Evolutionary conservation across 2,797 vertebrate genomes (phyloP).

Genomic region (Oreortyx pictus): DNA sequence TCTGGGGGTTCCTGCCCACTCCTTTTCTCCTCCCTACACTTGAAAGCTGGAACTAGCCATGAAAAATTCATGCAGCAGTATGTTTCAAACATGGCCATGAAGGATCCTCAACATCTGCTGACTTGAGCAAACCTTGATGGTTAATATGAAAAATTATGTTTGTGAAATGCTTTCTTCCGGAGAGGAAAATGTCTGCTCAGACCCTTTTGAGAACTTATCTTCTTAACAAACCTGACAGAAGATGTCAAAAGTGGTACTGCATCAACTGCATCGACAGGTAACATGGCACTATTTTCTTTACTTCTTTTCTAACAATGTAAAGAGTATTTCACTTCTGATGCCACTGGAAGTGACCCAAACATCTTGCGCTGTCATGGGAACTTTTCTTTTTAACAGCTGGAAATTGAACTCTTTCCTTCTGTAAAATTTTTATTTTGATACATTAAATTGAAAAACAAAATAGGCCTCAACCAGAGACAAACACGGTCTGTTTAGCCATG

Average conservation of each 20-base stretch:
- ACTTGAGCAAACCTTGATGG: slow-evolving; percentile 1
- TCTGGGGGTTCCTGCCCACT: not conserved
- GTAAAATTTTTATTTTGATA: not conserved
- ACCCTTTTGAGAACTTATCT: not conserved
- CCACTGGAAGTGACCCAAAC: not conserved
- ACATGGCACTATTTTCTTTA: fast-evolving
- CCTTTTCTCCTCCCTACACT: not conserved
- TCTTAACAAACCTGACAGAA: not conserved
- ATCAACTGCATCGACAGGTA: not conserved
- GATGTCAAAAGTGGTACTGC: not conserved
- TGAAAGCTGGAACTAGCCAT: slow-evolving; percentile 51
- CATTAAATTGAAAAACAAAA: not conserved
- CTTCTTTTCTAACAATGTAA: not conserved
- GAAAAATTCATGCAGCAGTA: slow-evolving; percentile 69
- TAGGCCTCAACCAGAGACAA: not conserved
- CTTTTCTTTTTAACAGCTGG: not conserved
- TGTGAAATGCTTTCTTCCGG: slow-evolving; percentile 4
- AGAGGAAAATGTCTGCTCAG: not conserved
- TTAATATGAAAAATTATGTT: slow-evolving; percentile 10
- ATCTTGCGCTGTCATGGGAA: not conserved
- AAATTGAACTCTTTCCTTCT: not conserved
- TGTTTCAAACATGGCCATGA: slow-evolving; percentile 31
- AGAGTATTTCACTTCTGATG: not conserved
- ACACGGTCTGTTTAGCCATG: not conserved
- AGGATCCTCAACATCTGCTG: slow-evolving; percentile 63